Evolutionary conservation across 2,888 invertebrate genomes (phyloP).

Genomic region (Chironomus tentans): DNA sequence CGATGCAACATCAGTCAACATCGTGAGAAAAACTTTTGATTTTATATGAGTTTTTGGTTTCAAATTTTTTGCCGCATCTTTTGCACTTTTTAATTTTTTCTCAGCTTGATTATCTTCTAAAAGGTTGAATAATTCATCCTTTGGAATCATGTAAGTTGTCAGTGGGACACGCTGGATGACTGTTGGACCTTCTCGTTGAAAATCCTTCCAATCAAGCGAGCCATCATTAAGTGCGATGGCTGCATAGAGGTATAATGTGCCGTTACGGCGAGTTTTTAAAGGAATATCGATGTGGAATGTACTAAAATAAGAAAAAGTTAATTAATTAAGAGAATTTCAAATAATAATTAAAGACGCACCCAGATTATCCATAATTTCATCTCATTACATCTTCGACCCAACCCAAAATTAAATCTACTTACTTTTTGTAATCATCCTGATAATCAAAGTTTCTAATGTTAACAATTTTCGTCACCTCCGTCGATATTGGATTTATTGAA

Average conservation of each 20-base stretch:
- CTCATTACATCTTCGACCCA: no score
- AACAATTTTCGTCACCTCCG: constrained; percentile 52
- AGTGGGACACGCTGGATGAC: constrained; percentile 55
- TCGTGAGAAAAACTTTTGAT: constrained; percentile 60
- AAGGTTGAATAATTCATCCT: constrained; percentile 64
- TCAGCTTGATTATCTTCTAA: constrained; percentile 42
- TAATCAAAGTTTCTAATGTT: constrained; percentile 59
- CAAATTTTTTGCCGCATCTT: constrained; percentile 29
- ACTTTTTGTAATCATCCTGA: constrained; percentile 46
- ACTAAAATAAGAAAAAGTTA: constrained; percentile 42
- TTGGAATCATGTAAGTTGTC: constrained; percentile 65
- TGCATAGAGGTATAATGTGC: constrained; percentile 71
- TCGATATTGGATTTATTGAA: constrained; percentile 47
- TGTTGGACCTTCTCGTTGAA: constrained; percentile 51
- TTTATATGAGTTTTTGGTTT: constrained; percentile 68
- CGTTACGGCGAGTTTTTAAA: constrained; percentile 67
- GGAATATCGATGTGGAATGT: constrained; percentile 61
- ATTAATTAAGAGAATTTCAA: no score
- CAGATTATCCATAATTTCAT: no score
- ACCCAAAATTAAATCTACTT: constrained; percentile 31
- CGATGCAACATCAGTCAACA: constrained; percentile 63
- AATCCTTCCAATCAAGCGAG: constrained; percentile 49
- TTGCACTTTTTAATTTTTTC: constrained; percentile 16
- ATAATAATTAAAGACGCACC: no score
- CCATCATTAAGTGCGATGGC: constrained; percentile 53